A percentile compares a stretch with the other conserved stretches of the same genome.
These are phyloP conservation scores for Alfaro cultratus DNA, from an alignment of 2,797 vertebrate genomes.

Conservation along the genomic window DNA sequence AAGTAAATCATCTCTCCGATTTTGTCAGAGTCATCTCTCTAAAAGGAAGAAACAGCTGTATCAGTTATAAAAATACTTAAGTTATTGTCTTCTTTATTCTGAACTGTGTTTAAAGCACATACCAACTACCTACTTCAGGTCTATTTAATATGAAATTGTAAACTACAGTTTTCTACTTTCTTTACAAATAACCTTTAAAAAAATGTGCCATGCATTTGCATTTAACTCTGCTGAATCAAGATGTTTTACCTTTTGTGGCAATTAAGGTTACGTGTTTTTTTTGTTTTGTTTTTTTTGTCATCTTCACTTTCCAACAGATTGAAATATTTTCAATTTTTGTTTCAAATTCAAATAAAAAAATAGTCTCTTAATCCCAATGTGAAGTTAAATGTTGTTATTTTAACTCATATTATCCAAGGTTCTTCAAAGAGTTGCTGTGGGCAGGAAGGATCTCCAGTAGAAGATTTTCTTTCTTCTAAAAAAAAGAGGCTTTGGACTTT, in stretches of 20 bases:
- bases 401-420: not conserved
- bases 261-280: not conserved
- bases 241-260: not conserved
- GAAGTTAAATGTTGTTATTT: not conserved
- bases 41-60: constrained; percentile 21
- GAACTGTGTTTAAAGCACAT: constrained; percentile 19
- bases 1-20: constrained; percentile 82
- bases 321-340: not conserved
- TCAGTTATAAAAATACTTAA: constrained; percentile 18
- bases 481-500: not conserved
- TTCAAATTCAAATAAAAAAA: not conserved
- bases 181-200: not conserved
- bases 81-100: constrained; percentile 29
- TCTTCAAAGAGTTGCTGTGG: no score
- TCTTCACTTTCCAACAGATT: not conserved
- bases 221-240: not conserved
- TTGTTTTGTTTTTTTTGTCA: not conserved
- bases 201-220: not conserved
- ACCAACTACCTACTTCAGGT: constrained; percentile 2
- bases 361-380: not conserved
- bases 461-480: no score
- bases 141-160: constrained; percentile 10
- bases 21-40: constrained; percentile 80
- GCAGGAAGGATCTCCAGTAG: not conserved
- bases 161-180: not conserved